Evolutionary conservation across 2,888 invertebrate genomes (phyloP), one percentile per base, ranked within the genome.

Genomic region (Drosophila maculinotata): DNA sequence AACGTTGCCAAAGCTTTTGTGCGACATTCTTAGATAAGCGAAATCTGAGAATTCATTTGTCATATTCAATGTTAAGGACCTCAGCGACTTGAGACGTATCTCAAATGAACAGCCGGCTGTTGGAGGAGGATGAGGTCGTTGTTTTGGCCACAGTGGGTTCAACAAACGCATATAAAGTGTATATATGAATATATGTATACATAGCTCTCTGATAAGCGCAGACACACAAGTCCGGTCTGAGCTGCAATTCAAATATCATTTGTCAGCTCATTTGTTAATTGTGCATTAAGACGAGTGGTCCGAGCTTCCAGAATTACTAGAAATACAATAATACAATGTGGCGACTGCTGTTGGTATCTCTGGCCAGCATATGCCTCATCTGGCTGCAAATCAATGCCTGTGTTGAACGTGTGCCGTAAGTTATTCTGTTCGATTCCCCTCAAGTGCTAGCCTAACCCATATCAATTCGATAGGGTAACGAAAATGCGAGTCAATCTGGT

Each of bases 141-240:
- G 35, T 69, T 45, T 12, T 68, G 54, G 45, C 33, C 57, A 53
- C 35, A 7, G 28, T 52, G 48, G 51, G 80, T 80, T 80, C 87
- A 80, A 93, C 3, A 93, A 92, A 88, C 94, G 94, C 48, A 91
- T 92, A 35, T 93, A 14, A 48, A 59, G 9, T 38, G 36, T 26
- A 36, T 31, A 41, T 20, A 38, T 17, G 23, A 10, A 23, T 28
- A 48, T 10, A 23, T 14, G 15, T 41, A 39, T 33, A 28, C 23
- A 41, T 17, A 51, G 42, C 23, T 44, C 28, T 39, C 15, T 57
- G 66, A 76, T 76, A 65, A 63, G 76, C 41, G 45, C 44, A 58
- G 59, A 56, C 45, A 23, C 14, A 30, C 41, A 38, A 84, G 86
- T 57, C 69, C 17, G 57, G 49, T 57, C 30, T 45, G 49, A 20